Percentiles rank a stretch among this genome's conserved stretches.
Conservation (phyloP, 2,888 invertebrate genomes). For the Eupithecia exiguata region DNA sequence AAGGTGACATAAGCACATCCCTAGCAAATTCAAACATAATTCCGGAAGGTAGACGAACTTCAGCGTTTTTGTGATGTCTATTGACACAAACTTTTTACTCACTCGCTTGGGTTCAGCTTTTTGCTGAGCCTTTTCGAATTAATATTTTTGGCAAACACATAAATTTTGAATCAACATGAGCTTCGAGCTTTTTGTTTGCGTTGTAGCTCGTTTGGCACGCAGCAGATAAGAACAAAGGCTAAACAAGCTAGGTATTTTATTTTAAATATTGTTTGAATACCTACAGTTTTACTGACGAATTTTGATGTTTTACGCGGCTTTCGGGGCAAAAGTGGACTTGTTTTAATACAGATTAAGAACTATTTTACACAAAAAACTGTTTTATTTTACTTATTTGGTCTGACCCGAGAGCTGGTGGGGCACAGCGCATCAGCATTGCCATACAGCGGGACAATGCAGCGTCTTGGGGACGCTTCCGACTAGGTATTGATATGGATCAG, state of each 20-base stretch:
- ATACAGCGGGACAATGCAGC: too few relatives aligned
- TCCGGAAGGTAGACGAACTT: slow-evolving; percentile 25
- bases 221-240: slow-evolving; percentile 3
- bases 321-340: background rate
- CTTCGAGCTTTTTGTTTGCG: slow-evolving; percentile 4
- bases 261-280: background rate
- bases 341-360: background rate
- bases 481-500: too few relatives aligned
- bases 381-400: too few relatives aligned
- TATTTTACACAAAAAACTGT: too few relatives aligned
- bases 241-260: slow-evolving; percentile 5
- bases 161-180: slow-evolving; percentile 16
- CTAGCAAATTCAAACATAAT: slow-evolving; percentile 23
- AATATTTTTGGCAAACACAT: slow-evolving; percentile 14
- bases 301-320: too few relatives aligned
- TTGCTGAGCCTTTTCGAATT: slow-evolving; percentile 13
- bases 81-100: slow-evolving; percentile 31
- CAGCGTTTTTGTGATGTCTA: slow-evolving; percentile 31
- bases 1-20: too few relatives aligned
- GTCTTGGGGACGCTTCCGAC: too few relatives aligned
- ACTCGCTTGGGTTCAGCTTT: slow-evolving; percentile 3
- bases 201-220: background rate
- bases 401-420: too few relatives aligned
- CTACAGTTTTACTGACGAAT: background rate
- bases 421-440: too few relatives aligned